phyloP scores from a whole-genome alignment of 1,140 invertebrate species.

The Euwallacea similis region DNA sequence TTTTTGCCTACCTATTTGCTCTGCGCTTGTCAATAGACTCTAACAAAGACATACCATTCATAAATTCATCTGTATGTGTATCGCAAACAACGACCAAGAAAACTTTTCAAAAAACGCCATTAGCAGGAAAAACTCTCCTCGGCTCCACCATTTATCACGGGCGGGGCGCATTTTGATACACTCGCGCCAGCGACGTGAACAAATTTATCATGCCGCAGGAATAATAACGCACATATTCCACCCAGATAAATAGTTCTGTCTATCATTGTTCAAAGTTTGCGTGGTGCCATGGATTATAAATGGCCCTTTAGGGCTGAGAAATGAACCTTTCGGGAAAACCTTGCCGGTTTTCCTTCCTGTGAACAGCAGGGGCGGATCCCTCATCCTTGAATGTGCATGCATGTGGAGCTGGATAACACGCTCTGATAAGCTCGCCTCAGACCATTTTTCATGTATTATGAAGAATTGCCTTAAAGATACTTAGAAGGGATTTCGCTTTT shows the following conservation, averaged over 20 bases:
- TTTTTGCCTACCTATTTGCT: not conserved
- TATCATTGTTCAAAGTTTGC: constrained; percentile 49
- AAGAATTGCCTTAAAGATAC: not conserved
- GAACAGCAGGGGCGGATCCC: constrained; percentile 21
- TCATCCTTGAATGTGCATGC: constrained; percentile 5
- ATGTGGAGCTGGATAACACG: constrained; percentile 6
- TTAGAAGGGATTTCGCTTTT: no score
- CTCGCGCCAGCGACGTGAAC: constrained; percentile 34
- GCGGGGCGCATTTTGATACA: constrained; percentile 35
- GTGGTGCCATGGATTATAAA: constrained; percentile 44
- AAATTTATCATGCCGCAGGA: constrained; percentile 48
- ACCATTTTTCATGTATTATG: constrained; percentile 6
- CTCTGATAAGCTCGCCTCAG: not conserved
- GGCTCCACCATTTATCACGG: constrained; percentile 35
- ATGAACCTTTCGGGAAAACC: constrained; percentile 44
- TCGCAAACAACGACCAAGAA: constrained; percentile 19
- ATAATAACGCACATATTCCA: constrained; percentile 49
- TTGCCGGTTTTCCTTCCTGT: constrained; percentile 27
- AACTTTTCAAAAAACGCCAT: constrained; percentile 34
- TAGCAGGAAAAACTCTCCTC: constrained; percentile 28
- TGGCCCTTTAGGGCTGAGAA: constrained; percentile 46
- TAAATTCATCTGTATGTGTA: constrained; percentile 29
- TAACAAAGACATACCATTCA: not conserved
- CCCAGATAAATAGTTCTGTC: constrained; percentile 51
- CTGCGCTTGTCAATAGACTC: no score